Evolutionary conservation across 2,888 invertebrate genomes (phyloP), one percentile per base, ranked within the genome.

Genomic region (Acleris literana): DNA sequence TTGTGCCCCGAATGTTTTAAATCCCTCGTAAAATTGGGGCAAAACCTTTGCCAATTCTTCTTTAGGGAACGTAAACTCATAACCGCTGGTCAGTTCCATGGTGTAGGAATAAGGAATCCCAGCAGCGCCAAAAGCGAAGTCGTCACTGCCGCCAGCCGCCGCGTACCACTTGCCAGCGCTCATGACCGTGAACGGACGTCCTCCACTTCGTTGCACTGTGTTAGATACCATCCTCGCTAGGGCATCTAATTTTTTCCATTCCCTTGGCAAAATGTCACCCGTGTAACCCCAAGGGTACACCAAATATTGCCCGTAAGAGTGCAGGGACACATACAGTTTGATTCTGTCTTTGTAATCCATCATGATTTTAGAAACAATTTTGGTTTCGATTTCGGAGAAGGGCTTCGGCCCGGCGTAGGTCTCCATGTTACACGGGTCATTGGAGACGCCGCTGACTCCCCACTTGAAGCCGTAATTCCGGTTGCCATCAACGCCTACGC

Each of bases 381-480:
- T 79, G 0, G 93, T 94, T 82, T 96, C 96, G 0, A 88, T 85
- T 79, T 95, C 95, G 0, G 95, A 95, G 82, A 95, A 95, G 1
- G 95, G 85, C 49, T 80, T 76, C 0, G 88, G 80, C 0, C 96
- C 96, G 1, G 94, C 93, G 77, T 93, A 96, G 0, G 93, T 94
- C 44, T 95, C 94, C 44, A 69, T 72, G 54, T 92, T 85, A 78
- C 96, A 96, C 0, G 94, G 93, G 70, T 94, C 84, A 0, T 52
- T 78, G 63, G 96, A 96, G 0, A 96, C 94, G 0, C 97, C 94
- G 81, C 79, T 94, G 76, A 82, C 94, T 73, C 93, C 94, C 95
- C 96, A 96, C 72, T 94, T 93, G 77, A 90, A 94, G 22, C 93
- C 95, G 77, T 95, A 96, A 84, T 96, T 96, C 18, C 96, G 87